Evolutionary conservation across 2,888 invertebrate genomes (phyloP).

Genomic region (Epiblema foenella): DNA sequence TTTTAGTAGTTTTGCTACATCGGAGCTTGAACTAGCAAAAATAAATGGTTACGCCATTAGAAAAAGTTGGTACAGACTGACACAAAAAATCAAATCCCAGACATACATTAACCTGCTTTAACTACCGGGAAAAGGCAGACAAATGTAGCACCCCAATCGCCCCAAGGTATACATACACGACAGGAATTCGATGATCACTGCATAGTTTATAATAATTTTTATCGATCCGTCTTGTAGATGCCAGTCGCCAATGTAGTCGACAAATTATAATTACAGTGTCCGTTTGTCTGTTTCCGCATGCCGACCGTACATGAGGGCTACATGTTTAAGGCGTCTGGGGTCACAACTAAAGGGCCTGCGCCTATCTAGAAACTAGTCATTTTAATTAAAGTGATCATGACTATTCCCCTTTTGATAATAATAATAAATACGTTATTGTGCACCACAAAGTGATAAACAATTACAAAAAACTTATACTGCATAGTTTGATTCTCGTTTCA

Average conservation of each 20-base stretch:
- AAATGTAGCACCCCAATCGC: neutral
- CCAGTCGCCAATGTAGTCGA: conserved; percentile 23
- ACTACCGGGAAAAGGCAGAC: neutral
- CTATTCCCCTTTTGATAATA: conserved; percentile 1
- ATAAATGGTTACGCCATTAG: no score
- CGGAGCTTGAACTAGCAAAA: no score
- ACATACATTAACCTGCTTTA: neutral
- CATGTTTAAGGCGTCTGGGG: conserved; percentile 37
- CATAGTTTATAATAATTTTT: neutral
- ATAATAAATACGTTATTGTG: no score
- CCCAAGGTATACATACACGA: neutral
- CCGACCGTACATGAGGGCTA: conserved; percentile 9
- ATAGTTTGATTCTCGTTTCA: conserved; percentile 15
- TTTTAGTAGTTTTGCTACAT: no score
- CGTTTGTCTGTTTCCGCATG: conserved; percentile 38
- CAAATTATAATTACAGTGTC: conserved; percentile 39
- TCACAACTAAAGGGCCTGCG: conserved; percentile 20
- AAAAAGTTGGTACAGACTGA: no score
- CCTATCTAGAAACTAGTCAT: conserved; percentile 25
- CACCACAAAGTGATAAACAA: no score
- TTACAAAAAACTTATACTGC: no score
- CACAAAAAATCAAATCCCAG: no score
- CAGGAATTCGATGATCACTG: neutral
- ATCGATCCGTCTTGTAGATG: neutral
- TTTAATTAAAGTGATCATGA: conserved; percentile 28